Conservation (phyloP, 2,113 vertebrate species). For the Macquaria ambigua region DNA sequence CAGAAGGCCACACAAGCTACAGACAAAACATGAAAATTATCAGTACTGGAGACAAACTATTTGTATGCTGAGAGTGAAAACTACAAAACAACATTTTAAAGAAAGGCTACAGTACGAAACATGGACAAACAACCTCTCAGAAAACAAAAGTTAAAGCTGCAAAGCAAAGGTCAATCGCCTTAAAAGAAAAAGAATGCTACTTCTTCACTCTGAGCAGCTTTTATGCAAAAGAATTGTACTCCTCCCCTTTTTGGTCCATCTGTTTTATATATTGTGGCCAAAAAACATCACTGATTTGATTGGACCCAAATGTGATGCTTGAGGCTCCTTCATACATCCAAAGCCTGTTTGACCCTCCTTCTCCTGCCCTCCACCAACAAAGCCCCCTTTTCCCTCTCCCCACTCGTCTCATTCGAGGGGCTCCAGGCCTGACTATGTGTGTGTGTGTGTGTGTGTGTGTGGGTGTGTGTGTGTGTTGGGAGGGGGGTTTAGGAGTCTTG, state of each 20-base stretch:
- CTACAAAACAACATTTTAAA: background rate
- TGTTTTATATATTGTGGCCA: conserved; percentile 79
- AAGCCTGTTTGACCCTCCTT: conserved; percentile 70
- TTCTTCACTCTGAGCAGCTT: conserved; percentile 41
- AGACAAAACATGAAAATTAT: conserved; percentile 15
- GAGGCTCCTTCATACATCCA: conserved; percentile 74
- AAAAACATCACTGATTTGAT: conserved; percentile 80
- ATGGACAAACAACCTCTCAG: conserved; percentile 4
- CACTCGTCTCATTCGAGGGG: conserved; percentile 47
- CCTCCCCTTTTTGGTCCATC: conserved; percentile 74
- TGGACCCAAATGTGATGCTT: conserved; percentile 82
- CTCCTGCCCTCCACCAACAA: conserved; percentile 60
- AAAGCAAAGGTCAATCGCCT: conserved; percentile 21
- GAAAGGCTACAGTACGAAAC: background rate
- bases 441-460: conserved; percentile 35
- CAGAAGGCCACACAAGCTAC: conserved; percentile 59
- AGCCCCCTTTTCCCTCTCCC: conserved; percentile 44
- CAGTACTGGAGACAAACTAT: background rate
- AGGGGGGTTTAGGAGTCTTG: background rate
- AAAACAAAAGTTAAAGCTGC: conserved; percentile 22
- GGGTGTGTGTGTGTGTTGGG: background rate
- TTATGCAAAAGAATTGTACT: conserved; percentile 52
- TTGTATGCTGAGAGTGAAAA: background rate
- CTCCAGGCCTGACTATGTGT: conserved; percentile 20
- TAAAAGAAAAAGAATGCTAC: conserved; percentile 22